Evolutionary conservation across 2,113 vertebrate genomes (phyloP).

Genomic region (Seriola aureovittata): DNA sequence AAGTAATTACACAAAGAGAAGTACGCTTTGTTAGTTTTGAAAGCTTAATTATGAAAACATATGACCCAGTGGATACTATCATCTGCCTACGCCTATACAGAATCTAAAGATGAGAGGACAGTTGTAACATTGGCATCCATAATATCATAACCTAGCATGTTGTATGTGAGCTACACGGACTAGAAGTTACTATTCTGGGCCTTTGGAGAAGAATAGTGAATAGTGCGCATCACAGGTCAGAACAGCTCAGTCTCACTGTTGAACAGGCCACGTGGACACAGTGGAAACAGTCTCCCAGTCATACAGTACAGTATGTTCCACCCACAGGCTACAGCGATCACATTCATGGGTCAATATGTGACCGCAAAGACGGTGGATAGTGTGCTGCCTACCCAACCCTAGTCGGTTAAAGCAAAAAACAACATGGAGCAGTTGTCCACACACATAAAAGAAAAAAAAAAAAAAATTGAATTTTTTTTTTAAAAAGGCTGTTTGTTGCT

Average conservation of each 20-base stretch:
- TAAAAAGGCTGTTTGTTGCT: not conserved
- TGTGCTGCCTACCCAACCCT: not conserved
- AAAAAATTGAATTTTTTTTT: not conserved
- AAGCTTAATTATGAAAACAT: slow-evolving; percentile 40
- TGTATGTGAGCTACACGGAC: not conserved
- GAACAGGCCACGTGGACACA: slow-evolving; percentile 18
- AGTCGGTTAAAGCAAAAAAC: not conserved
- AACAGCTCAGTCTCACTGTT: not conserved
- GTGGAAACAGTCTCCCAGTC: slow-evolving; percentile 36
- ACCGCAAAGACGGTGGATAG: not conserved
- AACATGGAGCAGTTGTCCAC: not conserved
- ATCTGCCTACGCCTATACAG: not conserved
- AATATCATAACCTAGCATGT: not conserved
- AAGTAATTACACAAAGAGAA: slow-evolving; percentile 21
- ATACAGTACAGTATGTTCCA: slow-evolving; percentile 10
- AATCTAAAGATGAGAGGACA: not conserved
- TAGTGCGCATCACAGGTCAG: not conserved
- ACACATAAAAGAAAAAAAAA: not conserved
- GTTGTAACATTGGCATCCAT: not conserved
- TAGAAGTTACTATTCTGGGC: not conserved
- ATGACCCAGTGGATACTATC: not conserved
- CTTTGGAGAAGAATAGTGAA: slow-evolving; percentile 2
- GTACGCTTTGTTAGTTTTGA: not conserved
- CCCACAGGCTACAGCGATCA: slow-evolving; percentile 21
- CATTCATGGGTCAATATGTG: slow-evolving; percentile 40